phyloP scores from a whole-genome alignment of 2,113 vertebrate species.

The Coptodon bakossiorum region DNA sequence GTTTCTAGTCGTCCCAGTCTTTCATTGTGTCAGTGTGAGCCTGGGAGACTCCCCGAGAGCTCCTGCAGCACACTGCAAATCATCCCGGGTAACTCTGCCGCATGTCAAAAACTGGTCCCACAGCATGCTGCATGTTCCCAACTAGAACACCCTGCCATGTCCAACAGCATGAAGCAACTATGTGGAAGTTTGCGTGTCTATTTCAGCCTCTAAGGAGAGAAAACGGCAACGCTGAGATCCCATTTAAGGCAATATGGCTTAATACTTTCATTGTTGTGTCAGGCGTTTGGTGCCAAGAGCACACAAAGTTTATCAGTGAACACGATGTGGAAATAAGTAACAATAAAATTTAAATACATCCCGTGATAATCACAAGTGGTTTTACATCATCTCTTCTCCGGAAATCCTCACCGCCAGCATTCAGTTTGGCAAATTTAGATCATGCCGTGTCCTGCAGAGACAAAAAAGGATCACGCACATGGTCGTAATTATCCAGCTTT shows the following conservation, averaged over 20 bases:
- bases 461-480: constrained; percentile 2
- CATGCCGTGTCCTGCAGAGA: constrained; percentile 10
- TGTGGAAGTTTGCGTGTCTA: neutral
- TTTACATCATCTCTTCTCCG: constrained; percentile 3
- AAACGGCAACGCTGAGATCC: neutral
- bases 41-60: neutral
- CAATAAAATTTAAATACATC: neutral
- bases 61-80: constrained; percentile 10
- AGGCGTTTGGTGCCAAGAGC: neutral
- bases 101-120: neutral
- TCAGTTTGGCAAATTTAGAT: constrained; percentile 11
- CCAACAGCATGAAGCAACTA: neutral
- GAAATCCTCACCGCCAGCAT: neutral
- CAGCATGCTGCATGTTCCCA: neutral
- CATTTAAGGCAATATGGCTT: neutral
- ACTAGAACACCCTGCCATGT: neutral
- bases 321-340: neutral
- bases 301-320: neutral
- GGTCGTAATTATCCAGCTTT: constrained; percentile 29
- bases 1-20: neutral
- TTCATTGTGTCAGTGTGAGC: constrained; percentile 9
- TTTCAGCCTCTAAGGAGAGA: neutral
- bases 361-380: neutral
- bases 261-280: neutral
- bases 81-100: neutral